phyloP scores from a whole-genome alignment of 2,797 vertebrate genomes.

The Hemitrygon akajei region DNA sequence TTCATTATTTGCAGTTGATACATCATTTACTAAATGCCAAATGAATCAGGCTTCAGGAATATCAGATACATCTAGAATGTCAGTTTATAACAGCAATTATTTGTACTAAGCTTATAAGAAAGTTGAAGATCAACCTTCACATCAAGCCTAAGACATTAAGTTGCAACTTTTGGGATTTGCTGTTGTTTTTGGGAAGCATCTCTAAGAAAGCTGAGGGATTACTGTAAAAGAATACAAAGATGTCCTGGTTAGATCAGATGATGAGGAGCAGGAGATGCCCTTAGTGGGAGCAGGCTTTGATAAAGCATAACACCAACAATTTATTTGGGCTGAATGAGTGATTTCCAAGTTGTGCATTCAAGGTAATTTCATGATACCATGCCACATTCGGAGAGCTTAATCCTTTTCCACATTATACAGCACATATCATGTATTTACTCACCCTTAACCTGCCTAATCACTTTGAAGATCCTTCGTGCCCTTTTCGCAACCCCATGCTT shows the following conservation, averaged over 20 bases:
- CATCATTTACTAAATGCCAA: neutral
- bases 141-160: too few species aligned
- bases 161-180: too few species aligned
- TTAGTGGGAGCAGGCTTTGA: neutral
- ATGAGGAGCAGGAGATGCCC: neutral
- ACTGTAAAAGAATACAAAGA: neutral
- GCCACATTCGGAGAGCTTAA: too few species aligned
- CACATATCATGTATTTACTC: too few species aligned
- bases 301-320: neutral
- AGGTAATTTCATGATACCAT: neutral
- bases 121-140: too few species aligned
- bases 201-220: too few species aligned
- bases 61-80: neutral
- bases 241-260: neutral
- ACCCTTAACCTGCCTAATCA: too few species aligned
- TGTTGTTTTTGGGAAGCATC: too few species aligned
- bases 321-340: neutral
- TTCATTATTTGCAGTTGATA: neutral
- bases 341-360: neutral
- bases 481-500: neutral
- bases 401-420: too few species aligned
- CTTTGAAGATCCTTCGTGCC: too few species aligned
- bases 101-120: too few species aligned
- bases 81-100: neutral
- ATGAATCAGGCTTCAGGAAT: neutral